phyloP scores from a whole-genome alignment of 2,797 vertebrate genomes.

The Enteromius viviparus region DNA sequence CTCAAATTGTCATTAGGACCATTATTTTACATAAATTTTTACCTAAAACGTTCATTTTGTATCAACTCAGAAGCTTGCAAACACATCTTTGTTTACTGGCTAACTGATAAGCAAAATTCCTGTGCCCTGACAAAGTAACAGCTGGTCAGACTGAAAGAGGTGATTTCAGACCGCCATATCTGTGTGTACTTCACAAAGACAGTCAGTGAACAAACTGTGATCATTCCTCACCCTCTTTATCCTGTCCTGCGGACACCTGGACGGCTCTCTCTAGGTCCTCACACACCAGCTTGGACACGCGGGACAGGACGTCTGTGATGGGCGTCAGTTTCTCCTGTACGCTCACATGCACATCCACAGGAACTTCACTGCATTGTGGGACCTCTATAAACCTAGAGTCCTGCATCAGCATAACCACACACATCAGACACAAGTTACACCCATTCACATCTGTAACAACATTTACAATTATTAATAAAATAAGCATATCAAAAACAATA shows the following conservation, averaged over 20 bases:
- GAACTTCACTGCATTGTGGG: conserved; percentile 67
- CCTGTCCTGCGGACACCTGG: conserved; percentile 69
- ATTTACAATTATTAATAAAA: not conserved
- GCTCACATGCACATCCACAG: conserved; percentile 68
- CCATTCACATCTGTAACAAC: not conserved
- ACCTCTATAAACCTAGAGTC: conserved; percentile 73
- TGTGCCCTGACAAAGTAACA: not conserved
- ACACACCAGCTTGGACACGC: conserved; percentile 77
- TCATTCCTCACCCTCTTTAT: conserved; percentile 42
- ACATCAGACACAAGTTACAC: not conserved
- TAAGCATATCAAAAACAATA: not conserved
- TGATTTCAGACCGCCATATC: not conserved
- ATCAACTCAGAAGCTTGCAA: not conserved
- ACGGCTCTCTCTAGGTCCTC: conserved; percentile 81
- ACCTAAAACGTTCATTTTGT: not conserved
- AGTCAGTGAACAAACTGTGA: not conserved
- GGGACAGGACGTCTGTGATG: conserved; percentile 74
- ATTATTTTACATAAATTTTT: not conserved
- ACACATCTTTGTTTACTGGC: not conserved
- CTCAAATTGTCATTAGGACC: not conserved
- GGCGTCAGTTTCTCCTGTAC: conserved; percentile 72
- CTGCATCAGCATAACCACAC: conserved; percentile 58
- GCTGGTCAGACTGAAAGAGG: not conserved
- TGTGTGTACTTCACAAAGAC: not conserved
- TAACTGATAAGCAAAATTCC: not conserved